Evolutionary conservation across 1,140 invertebrate species (phyloP).

Genomic region (Pseudomyrmex gracilis): DNA sequence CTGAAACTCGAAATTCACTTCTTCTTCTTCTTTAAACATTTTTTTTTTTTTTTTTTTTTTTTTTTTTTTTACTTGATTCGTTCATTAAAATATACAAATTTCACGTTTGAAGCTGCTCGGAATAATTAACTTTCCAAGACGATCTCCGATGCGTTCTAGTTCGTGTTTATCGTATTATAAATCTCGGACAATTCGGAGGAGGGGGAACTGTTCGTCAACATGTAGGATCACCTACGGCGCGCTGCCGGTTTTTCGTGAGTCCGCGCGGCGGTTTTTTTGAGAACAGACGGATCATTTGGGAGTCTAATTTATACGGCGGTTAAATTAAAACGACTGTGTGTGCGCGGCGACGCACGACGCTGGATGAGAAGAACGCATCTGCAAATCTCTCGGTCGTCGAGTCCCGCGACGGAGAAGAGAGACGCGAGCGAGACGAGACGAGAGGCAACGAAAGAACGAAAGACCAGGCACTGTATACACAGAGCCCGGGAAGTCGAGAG

Average conservation of each 20-base stretch:
- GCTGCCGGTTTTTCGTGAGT: slow-evolving; percentile 59
- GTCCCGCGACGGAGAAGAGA: slow-evolving; percentile 18
- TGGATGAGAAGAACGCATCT: slow-evolving; percentile 51
- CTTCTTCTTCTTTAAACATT: not conserved
- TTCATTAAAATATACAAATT: slow-evolving; percentile 14
- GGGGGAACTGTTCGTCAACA: slow-evolving; percentile 24
- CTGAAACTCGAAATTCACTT: not conserved
- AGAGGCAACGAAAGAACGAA: slow-evolving; percentile 46
- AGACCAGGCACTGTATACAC: slow-evolving; percentile 57
- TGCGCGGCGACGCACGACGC: slow-evolving; percentile 51
- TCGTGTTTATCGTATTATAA: slow-evolving; percentile 31
- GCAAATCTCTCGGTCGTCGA: slow-evolving; percentile 64
- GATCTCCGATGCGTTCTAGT: not conserved
- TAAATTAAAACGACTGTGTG: slow-evolving; percentile 81
- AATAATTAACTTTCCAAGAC: slow-evolving; percentile 19
- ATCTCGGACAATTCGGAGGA: slow-evolving; percentile 37
- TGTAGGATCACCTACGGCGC: slow-evolving; percentile 51
- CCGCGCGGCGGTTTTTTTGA: slow-evolving; percentile 66
- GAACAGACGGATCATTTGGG: slow-evolving; percentile 75
- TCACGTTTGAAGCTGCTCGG: not conserved
- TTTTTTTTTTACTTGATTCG: too few relatives aligned
- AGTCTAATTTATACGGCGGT: slow-evolving; percentile 82
- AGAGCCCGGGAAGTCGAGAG: slow-evolving; percentile 57
- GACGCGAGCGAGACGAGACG: slow-evolving; percentile 35
- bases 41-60: not conserved